These are phyloP conservation scores for Papio anubis DNA, from an alignment of 2,113 vertebrate species.

Conservation along the genomic window DNA sequence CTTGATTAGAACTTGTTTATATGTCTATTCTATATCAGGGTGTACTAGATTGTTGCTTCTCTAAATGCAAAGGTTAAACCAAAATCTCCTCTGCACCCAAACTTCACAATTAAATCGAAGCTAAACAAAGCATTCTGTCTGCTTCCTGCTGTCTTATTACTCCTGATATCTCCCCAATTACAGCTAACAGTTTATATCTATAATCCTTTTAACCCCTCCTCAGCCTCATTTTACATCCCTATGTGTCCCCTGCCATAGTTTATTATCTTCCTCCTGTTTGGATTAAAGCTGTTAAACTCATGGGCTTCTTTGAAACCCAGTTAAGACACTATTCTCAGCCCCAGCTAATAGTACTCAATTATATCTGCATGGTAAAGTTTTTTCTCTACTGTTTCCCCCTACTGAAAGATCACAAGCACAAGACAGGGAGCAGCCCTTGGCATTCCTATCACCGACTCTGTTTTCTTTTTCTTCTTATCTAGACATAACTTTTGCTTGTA, in stretches of 20 bases:
- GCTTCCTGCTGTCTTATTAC: not conserved
- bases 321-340: not conserved
- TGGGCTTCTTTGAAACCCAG: not conserved
- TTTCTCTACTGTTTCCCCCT: not conserved
- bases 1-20: not conserved
- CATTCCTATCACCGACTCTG: conserved; percentile 38
- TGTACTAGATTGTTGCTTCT: not conserved
- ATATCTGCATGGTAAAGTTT: not conserved
- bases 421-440: not conserved
- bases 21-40: not conserved
- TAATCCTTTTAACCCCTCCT: conserved; percentile 35
- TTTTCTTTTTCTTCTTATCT: conserved; percentile 64
- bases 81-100: not conserved
- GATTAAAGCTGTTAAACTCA: conserved; percentile 45
- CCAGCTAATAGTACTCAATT: not conserved
- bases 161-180: not conserved
- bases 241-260: not conserved
- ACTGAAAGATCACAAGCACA: not conserved
- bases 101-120: not conserved
- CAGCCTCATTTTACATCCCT: conserved; percentile 1
- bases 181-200: not conserved
- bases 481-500: conserved; percentile 52
- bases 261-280: conserved; percentile 11
- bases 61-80: not conserved
- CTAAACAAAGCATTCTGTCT: conserved; percentile 1